Evolutionary conservation across 2,113 vertebrate species (phyloP).

Genomic region (Alligator sinensis): DNA sequence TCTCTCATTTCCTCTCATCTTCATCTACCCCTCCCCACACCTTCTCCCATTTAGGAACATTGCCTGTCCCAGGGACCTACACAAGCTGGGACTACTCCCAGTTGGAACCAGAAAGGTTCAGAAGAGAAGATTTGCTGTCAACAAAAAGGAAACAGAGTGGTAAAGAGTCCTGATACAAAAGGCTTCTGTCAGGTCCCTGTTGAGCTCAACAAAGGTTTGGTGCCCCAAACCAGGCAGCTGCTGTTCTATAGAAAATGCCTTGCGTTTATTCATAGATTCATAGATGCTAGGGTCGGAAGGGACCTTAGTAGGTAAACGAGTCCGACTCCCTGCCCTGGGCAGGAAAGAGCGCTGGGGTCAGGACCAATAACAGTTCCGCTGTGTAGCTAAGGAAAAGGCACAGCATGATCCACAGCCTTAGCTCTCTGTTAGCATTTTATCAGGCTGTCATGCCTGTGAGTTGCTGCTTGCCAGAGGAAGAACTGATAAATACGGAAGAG

Average conservation of each 20-base stretch:
- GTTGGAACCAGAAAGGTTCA: conserved; percentile 57
- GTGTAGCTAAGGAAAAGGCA: neutral
- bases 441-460: neutral
- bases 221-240: rapidly evolving
- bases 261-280: neutral
- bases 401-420: neutral
- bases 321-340: no score
- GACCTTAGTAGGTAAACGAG: no score
- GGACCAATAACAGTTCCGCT: neutral
- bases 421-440: neutral
- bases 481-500: neutral
- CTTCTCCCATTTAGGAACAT: conserved; percentile 7
- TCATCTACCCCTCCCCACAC: no score
- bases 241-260: neutral
- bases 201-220: neutral
- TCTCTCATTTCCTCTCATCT: neutral
- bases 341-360: neutral
- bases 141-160: neutral
- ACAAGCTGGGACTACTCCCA: conserved; percentile 53
- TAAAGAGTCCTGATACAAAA: neutral
- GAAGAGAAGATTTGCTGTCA: conserved; percentile 46
- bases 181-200: neutral
- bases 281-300: no score
- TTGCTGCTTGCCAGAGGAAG: neutral
- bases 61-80: conserved; percentile 44